A percentile compares a stretch with the other conserved stretches of the same genome.
These are phyloP conservation scores for Heteractis magnifica DNA, from an alignment of 92 coral and sea anemone genomes.

Conservation along the genomic window DNA sequence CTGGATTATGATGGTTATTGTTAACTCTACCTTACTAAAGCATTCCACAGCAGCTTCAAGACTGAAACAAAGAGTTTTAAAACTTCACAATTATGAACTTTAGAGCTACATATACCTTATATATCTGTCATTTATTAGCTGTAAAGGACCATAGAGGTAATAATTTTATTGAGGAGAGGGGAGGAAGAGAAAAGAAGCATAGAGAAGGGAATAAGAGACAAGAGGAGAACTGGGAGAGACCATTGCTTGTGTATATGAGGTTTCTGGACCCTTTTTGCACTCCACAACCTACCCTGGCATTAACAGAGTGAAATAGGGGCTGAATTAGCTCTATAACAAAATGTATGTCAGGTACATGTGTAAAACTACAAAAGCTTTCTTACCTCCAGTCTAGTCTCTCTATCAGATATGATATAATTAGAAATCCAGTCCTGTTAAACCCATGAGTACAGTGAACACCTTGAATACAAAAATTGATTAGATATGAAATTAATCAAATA, in stretches of 20 bases:
- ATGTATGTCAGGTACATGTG: background rate
- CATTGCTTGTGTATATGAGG: too few relatives aligned
- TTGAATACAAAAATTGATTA: slow-evolving; percentile 12
- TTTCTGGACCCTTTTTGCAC: too few relatives aligned
- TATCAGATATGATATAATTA: slow-evolving; percentile 82
- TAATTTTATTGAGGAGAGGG: too few relatives aligned
- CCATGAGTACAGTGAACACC: slow-evolving; percentile 99
- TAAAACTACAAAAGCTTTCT: background rate
- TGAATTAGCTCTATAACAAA: too few relatives aligned
- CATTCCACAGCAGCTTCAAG: slow-evolving; percentile 76
- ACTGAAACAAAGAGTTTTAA: slow-evolving; percentile 29
- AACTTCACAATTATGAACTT: background rate
- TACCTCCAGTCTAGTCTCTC: slow-evolving; percentile 94
- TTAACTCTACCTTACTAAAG: slow-evolving; percentile 57
- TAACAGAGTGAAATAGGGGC: too few relatives aligned
- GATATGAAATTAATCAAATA: background rate
- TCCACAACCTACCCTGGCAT: too few relatives aligned
- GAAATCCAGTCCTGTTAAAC: slow-evolving; percentile 92
- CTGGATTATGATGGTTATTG: background rate
- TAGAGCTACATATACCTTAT: background rate
- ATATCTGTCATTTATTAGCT: too few relatives aligned
- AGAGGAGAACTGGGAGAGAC: too few relatives aligned
- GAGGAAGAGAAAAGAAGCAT: too few relatives aligned
- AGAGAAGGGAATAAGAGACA: too few relatives aligned
- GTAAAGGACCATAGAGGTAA: too few relatives aligned